Conservation (phyloP, 2,113 vertebrate genomes). For the Emydocephalus ijimae region DNA sequence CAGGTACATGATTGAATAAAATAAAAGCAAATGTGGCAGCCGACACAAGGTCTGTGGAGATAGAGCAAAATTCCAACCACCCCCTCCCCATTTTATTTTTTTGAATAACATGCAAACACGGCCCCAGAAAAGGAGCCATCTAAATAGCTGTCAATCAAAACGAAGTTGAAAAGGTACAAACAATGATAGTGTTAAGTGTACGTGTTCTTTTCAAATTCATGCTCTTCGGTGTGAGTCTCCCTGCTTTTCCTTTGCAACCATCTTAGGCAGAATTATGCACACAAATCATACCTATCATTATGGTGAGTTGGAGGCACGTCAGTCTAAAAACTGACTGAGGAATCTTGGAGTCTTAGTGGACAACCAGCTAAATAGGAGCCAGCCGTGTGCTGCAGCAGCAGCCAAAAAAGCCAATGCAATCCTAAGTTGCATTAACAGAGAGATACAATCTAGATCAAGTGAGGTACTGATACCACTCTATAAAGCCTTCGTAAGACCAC, state of each 20-base stretch:
- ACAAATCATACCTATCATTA: neutral
- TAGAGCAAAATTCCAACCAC: neutral
- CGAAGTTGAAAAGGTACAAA: conserved; percentile 3
- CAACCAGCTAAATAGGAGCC: no score
- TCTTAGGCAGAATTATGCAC: neutral
- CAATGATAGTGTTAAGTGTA: conserved; percentile 5
- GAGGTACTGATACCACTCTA: no score
- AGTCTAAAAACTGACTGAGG: neutral
- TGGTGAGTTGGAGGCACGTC: neutral
- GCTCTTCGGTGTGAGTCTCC: neutral
- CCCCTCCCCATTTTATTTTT: neutral
- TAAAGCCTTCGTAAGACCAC: no score
- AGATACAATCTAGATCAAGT: no score
- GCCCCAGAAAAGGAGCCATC: conserved; percentile 36
- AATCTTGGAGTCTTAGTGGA: no score
- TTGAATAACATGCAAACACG: conserved; percentile 32
- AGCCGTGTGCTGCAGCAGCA: no score
- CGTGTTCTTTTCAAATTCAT: neutral
- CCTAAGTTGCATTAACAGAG: no score
- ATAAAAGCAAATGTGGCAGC: conserved; percentile 49
- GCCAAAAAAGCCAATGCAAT: no score
- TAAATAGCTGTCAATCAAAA: conserved; percentile 48
- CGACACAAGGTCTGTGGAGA: conserved; percentile 48
- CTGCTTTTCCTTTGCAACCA: neutral
- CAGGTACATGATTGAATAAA: conserved; percentile 56